A percentile compares a stretch with the other conserved stretches of the same genome.
phyloP scores from a whole-genome alignment of 1,140 invertebrate species.

The Tachypleus tridentatus region DNA sequence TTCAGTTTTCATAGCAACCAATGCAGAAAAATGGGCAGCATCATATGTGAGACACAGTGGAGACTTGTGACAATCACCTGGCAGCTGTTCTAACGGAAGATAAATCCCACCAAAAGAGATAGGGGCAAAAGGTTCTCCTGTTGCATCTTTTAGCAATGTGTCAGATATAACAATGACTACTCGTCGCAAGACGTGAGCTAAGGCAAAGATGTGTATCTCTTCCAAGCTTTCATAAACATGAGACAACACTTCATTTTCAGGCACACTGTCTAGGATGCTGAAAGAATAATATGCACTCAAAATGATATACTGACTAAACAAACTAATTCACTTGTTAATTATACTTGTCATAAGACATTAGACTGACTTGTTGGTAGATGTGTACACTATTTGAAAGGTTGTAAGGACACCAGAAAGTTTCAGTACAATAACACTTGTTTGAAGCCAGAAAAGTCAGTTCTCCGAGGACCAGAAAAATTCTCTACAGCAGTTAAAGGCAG shows the following conservation, averaged over 20 bases:
- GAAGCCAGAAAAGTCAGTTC: too few species aligned
- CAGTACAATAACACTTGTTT: too few species aligned
- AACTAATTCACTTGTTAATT: too few species aligned
- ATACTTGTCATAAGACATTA: too few species aligned
- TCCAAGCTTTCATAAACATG: slow-evolving; percentile 64
- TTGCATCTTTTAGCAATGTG: slow-evolving; percentile 60
- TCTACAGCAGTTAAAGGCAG: too few species aligned
- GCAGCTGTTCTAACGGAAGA: slow-evolving; percentile 58
- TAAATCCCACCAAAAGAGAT: slow-evolving; percentile 84
- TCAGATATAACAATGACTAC: slow-evolving; percentile 82
- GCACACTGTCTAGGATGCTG: background rate
- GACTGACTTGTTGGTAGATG: too few species aligned
- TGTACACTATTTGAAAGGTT: too few species aligned
- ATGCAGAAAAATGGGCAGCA: slow-evolving; percentile 75
- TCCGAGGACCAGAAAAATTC: too few species aligned
- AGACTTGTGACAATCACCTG: slow-evolving; percentile 53
- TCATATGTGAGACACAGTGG: slow-evolving; percentile 72
- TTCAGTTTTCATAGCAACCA: slow-evolving; percentile 56
- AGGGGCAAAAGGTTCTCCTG: slow-evolving; percentile 71
- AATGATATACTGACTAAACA: background rate
- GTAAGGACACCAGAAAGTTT: too few species aligned
- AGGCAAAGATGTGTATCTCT: slow-evolving; percentile 70
- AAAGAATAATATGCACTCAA: slow-evolving; percentile 1
- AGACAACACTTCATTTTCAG: slow-evolving; percentile 10
- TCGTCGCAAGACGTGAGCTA: slow-evolving; percentile 67